Conservation (phyloP, 2,797 vertebrate genomes). For the Gorsachius magnificus region DNA sequence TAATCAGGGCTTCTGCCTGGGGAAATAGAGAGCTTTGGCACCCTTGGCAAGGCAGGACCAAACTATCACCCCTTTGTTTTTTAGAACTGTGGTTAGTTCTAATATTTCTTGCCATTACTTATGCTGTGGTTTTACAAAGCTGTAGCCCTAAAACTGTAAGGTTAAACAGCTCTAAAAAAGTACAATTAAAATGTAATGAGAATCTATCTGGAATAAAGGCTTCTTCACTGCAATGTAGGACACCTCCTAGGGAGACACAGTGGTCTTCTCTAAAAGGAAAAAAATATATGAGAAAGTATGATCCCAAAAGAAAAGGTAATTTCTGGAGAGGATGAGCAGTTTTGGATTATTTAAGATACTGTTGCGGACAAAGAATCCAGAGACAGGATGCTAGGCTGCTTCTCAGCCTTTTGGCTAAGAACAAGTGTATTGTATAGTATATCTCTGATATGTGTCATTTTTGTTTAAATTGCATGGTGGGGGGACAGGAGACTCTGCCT, state of each 20-base stretch:
- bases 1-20: neutral
- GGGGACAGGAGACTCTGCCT: neutral
- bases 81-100: neutral
- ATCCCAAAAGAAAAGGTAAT: neutral
- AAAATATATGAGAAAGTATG: neutral
- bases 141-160: neutral
- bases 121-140: neutral
- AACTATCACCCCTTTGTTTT: neutral
- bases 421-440: too few species aligned
- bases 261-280: neutral
- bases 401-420: neutral
- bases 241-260: neutral
- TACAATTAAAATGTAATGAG: neutral
- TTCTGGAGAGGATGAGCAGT: neutral
- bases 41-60: neutral
- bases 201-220: neutral
- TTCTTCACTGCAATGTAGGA: neutral
- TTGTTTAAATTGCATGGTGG: neutral
- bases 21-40: neutral
- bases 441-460: neutral
- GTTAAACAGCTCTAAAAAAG: neutral
- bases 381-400: neutral
- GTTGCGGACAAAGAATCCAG: neutral
- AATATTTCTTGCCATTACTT: neutral
- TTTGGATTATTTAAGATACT: neutral